Conservation (phyloP, 2,113 vertebrate genomes). For the Arvicanthis niloticus region DNA sequence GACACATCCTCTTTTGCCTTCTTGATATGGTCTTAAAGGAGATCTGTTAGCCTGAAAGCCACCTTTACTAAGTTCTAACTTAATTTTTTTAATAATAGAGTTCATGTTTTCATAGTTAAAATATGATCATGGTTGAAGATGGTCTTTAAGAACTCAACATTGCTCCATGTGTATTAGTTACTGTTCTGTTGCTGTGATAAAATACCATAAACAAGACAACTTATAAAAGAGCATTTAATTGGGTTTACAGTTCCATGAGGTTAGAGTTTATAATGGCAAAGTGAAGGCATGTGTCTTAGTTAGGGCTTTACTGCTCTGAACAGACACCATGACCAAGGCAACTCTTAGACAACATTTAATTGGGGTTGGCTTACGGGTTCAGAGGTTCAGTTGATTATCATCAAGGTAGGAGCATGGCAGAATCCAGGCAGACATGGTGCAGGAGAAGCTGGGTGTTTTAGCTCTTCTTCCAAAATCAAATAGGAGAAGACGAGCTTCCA, state of each 20-base stretch:
- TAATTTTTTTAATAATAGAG: neutral
- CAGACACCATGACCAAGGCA: too few relatives aligned
- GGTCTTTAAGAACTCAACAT: neutral
- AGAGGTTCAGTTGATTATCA: too few relatives aligned
- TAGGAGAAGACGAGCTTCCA: too few relatives aligned
- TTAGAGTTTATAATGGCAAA: neutral
- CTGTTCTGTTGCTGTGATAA: neutral
- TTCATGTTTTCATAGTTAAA: conserved; percentile 45
- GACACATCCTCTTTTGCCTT: neutral
- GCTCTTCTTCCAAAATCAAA: too few relatives aligned
- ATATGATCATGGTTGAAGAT: neutral
- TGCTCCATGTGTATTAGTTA: neutral
- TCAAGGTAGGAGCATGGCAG: too few relatives aligned
- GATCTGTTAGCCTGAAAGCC: neutral
- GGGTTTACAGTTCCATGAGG: neutral
- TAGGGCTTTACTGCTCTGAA: too few relatives aligned
- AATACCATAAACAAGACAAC: neutral
- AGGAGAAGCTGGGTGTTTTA: too few relatives aligned
- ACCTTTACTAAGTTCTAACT: neutral
- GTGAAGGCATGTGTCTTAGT: neutral
- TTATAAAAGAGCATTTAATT: neutral
- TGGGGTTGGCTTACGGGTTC: too few relatives aligned
- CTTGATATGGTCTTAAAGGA: neutral
- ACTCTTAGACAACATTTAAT: too few relatives aligned
- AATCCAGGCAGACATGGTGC: too few relatives aligned